Conservation (phyloP, 2,797 vertebrate species). For the Sphenopsis melanotis region DNA sequence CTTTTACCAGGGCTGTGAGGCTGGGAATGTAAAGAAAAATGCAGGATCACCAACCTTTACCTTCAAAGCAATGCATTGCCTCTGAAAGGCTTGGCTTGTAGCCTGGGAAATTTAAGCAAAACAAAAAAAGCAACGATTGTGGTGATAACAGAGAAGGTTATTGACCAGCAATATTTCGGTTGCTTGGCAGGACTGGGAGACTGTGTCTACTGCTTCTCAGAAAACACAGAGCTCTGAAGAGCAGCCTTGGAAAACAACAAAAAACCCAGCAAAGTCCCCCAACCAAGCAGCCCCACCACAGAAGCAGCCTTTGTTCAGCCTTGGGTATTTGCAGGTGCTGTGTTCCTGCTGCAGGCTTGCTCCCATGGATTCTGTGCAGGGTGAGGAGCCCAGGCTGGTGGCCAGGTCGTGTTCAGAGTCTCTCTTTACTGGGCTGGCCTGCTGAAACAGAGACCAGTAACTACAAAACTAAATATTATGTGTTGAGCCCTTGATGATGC, state of each 20-base stretch:
- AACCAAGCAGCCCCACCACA: not conserved
- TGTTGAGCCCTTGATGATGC: conserved; percentile 1
- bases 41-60: not conserved
- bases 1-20: not conserved
- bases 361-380: not conserved
- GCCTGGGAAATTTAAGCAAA: not conserved
- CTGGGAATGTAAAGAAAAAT: not conserved
- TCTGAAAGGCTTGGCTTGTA: not conserved
- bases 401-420: not conserved
- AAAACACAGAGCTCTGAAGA: not conserved
- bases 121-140: not conserved
- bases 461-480: not conserved
- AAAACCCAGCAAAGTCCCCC: not conserved
- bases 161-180: not conserved
- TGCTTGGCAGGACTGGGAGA: not conserved
- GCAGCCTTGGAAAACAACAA: not conserved
- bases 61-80: not conserved
- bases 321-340: accelerated
- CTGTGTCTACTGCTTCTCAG: not conserved
- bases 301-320: not conserved
- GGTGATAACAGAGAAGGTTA: not conserved
- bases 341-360: not conserved
- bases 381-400: not conserved
- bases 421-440: not conserved
- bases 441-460: not conserved